phyloP scores from a whole-genome alignment of 2,888 invertebrate species.

The Plagiodera versicolora region DNA sequence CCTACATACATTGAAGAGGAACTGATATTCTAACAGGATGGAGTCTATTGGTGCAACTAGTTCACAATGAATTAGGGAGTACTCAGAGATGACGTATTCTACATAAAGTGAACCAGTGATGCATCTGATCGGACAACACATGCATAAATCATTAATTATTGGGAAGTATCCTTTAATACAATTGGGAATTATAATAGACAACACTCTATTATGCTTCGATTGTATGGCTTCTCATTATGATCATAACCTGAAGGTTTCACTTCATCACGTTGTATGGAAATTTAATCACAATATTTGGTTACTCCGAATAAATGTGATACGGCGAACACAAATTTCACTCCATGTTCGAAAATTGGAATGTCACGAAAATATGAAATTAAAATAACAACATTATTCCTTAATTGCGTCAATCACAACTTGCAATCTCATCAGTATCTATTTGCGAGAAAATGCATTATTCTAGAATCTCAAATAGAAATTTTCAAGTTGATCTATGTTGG shows the following conservation, averaged over 20 bases:
- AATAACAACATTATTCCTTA: too few species aligned
- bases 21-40: too few species aligned
- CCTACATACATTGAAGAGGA: too few species aligned
- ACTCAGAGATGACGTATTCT: neutral
- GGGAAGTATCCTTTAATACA: neutral
- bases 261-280: constrained; percentile 10
- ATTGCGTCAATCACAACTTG: too few species aligned
- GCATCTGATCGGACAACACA: neutral
- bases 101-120: neutral
- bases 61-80: neutral
- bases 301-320: too few species aligned
- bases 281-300: constrained; percentile 1
- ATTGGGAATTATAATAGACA: neutral
- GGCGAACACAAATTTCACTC: too few species aligned
- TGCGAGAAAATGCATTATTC: too few species aligned
- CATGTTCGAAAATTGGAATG: too few species aligned
- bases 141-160: neutral
- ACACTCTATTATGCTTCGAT: neutral
- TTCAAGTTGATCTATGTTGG: too few species aligned
- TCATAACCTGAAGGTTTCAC: constrained; percentile 7
- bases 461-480: too few species aligned
- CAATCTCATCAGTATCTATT: too few species aligned
- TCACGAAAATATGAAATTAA: too few species aligned
- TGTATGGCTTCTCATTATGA: neutral
- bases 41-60: neutral